Conservation (phyloP, 2,888 invertebrate genomes). For the Euplexia lucipara region DNA sequence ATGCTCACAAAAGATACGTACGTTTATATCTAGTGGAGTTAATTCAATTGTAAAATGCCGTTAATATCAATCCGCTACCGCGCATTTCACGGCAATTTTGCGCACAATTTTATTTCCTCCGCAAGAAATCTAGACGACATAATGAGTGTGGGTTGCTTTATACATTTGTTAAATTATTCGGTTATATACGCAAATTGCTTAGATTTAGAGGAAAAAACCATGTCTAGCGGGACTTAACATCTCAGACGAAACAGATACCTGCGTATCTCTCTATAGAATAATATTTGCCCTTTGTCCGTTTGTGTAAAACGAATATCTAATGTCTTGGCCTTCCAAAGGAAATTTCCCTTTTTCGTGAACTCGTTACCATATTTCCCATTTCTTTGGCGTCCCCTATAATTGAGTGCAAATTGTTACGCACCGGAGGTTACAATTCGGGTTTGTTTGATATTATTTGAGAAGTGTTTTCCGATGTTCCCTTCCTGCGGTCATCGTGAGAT, state of each 20-base stretch:
- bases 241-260: constrained; percentile 13
- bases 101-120: constrained; percentile 71
- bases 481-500: constrained; percentile 30
- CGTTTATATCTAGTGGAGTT: constrained; percentile 52
- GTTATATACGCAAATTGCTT: constrained; percentile 35
- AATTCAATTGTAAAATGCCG: constrained; percentile 64
- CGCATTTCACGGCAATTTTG: constrained; percentile 72
- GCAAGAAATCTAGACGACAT: constrained; percentile 51
- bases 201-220: constrained; percentile 8
- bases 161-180: constrained; percentile 49
- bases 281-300: constrained; percentile 49
- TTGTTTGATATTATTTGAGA: constrained; percentile 44
- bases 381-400: constrained; percentile 63
- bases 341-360: constrained; percentile 52
- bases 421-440: constrained; percentile 47
- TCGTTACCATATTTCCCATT: constrained; percentile 66
- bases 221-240: constrained; percentile 24
- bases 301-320: constrained; percentile 38
- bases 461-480: constrained; percentile 19
- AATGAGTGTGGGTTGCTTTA: constrained; percentile 37
- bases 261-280: constrained; percentile 14
- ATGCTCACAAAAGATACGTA: constrained; percentile 27
- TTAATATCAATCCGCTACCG: constrained; percentile 66
- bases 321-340: constrained; percentile 44
- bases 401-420: constrained; percentile 65